Base-by-base conservation (phyloP, 2,888 invertebrate genomes). In the Chrysodeixis includens region DNA sequence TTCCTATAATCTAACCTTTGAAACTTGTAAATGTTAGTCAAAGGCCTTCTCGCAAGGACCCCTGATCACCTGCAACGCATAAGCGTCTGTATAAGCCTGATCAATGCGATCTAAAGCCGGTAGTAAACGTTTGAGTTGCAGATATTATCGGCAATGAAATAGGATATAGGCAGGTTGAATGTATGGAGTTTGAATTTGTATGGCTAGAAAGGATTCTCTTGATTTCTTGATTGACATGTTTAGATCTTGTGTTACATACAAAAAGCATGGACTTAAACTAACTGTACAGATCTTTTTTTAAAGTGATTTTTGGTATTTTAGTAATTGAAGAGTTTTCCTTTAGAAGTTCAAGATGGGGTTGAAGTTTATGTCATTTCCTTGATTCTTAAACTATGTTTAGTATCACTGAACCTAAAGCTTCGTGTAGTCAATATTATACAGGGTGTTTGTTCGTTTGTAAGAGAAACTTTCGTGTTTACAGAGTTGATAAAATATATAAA, bases 361-460 rank as follows among this genome's bases (percentile, higher is more conserved):
- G n/a, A n/a, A n/a, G n/a, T n/a, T n/a, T n/a, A n/a, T n/a, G n/a
- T n/a, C n/a, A n/a, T n/a, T n/a, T n/a, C n/a, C n/a, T n/a, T n/a
- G n/a, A n/a, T n/a, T n/a, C n/a, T n/a, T n/a, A n/a, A n/a, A n/a
- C n/a, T n/a, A n/a, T n/a, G n/a, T n/a, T n/a, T n/a, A n/a, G n/a
- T n/a, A n/a, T n/a, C n/a, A n/a, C n/a, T n/a, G n/a, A n/a, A n/a
- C n/a, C n/a, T 9, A 26, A n/a, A 52, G 56, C 32, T 1, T 40
- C 56, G 56, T 62, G 60, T 56, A 53, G 14, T 2, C 44, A 16
- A 46, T 14, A 62, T 30, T 58, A 26, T 26, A 26, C 26, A 26
- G 26, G 26, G 26, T 26, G 26, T 26, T 26, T 26, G 26, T 2
- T 26, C 26, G 26, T 26, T 26, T 26, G n/a, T n/a, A n/a, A n/a